phyloP scores from a whole-genome alignment of 2,888 invertebrate genomes.

The Apodemia duryi region DNA sequence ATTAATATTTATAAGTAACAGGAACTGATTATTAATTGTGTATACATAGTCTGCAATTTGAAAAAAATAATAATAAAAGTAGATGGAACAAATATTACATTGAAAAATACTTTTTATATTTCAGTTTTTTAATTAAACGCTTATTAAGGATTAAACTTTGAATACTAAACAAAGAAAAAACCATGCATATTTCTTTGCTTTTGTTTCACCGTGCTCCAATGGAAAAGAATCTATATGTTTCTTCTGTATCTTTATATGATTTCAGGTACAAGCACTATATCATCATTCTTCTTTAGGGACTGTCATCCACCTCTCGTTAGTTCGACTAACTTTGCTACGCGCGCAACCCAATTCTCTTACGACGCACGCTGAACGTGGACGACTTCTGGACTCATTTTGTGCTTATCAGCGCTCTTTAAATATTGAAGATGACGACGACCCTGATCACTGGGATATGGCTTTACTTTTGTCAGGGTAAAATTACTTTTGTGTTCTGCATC shows the following conservation, averaged over 20 bases:
- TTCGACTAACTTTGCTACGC: slow-evolving; percentile 84
- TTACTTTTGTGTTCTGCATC: not conserved
- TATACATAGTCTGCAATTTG: no score
- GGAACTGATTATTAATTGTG: no score
- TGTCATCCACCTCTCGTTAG: slow-evolving; percentile 82
- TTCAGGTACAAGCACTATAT: slow-evolving; percentile 87
- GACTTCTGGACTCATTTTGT: slow-evolving; percentile 86
- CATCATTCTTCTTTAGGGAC: slow-evolving; percentile 86
- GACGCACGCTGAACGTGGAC: slow-evolving; percentile 82
- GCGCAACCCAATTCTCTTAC: slow-evolving; percentile 81
- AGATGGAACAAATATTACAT: no score
- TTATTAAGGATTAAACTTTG: no score
- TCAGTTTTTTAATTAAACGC: no score
- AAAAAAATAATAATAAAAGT: no score
- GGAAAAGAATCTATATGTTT: slow-evolving; percentile 3
- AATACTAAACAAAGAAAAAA: no score
- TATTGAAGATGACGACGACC: slow-evolving; percentile 82
- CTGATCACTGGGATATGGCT: slow-evolving; percentile 90
- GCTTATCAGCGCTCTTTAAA: slow-evolving; percentile 83
- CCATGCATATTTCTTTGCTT: slow-evolving; percentile 8
- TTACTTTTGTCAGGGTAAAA: slow-evolving; percentile 85
- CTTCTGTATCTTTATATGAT: not conserved
- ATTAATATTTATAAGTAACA: no score
- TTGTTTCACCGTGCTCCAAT: not conserved
- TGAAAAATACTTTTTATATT: no score